Conservation (phyloP, 2,113 vertebrate species). For the Seriola aureovittata region DNA sequence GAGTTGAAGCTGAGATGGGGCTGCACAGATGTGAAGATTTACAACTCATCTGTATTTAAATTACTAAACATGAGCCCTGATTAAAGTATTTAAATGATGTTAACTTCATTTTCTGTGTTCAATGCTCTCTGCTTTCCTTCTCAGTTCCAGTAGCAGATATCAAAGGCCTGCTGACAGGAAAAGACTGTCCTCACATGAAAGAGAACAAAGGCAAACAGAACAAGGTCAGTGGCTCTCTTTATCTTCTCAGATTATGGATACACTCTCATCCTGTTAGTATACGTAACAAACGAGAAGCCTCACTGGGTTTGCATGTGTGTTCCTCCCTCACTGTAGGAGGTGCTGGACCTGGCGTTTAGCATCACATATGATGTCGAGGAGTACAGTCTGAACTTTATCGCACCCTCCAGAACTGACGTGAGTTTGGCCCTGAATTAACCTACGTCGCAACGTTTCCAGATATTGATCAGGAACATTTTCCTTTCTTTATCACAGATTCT, state of each 20-base stretch:
- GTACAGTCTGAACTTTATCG: conserved; percentile 92
- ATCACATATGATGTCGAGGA: conserved; percentile 92
- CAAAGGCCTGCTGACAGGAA: conserved; percentile 91
- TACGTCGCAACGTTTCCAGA: neutral
- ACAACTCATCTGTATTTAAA: neutral
- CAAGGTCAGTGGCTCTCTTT: conserved; percentile 85
- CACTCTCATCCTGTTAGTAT: neutral
- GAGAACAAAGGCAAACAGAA: conserved; percentile 96
- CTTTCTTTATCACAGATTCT: neutral
- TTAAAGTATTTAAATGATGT: neutral
- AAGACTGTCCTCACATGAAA: conserved; percentile 95
- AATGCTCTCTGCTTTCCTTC: neutral
- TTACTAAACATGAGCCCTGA: neutral
- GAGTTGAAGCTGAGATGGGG: conserved; percentile 54
- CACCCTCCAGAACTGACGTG: conserved; percentile 92
- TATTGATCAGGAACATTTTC: neutral
- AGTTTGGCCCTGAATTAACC: conserved; percentile 67
- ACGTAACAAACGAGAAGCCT: neutral
- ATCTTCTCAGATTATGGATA: neutral
- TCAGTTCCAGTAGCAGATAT: conserved; percentile 95
- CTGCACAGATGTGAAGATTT: too few species aligned
- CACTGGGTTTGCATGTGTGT: neutral
- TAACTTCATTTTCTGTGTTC: neutral
- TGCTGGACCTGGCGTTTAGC: conserved; percentile 94
- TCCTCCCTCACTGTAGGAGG: conserved; percentile 83